These are phyloP conservation scores for Drosophila varians DNA, from an alignment of 1,140 invertebrate genomes.

Conservation along the genomic window DNA sequence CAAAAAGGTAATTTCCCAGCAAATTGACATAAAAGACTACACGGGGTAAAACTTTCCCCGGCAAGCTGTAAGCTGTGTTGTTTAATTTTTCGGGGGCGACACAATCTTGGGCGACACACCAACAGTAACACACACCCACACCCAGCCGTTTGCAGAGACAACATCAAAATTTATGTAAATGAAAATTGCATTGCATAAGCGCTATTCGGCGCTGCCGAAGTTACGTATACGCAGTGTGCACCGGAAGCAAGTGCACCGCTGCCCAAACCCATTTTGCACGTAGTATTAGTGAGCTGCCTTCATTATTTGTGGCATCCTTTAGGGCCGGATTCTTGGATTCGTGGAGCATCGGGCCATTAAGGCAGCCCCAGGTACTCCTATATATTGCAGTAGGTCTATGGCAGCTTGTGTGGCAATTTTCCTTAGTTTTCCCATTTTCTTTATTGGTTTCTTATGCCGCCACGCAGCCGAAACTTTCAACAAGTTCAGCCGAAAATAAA, in stretches of 20 bases:
- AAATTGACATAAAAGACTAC: constrained; percentile 78
- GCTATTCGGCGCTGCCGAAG: constrained; percentile 12
- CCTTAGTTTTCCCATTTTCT: constrained; percentile 67
- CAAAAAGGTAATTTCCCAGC: constrained; percentile 74
- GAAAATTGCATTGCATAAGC: constrained; percentile 80
- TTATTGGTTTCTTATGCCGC: constrained; percentile 64
- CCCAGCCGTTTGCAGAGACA: constrained; percentile 36
- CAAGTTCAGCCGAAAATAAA: constrained; percentile 30
- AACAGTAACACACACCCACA: not conserved
- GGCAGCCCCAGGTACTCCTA: constrained; percentile 33
- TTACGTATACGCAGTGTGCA: constrained; percentile 70
- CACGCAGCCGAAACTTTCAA: constrained; percentile 45
- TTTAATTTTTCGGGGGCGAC: constrained; percentile 45
- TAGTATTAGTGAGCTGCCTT: constrained; percentile 70
- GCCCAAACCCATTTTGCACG: constrained; percentile 73
- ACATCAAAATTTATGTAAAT: constrained; percentile 74
- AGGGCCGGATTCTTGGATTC: constrained; percentile 9
- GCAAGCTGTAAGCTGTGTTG: constrained; percentile 35
- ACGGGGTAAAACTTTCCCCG: constrained; percentile 52
- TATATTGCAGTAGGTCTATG: constrained; percentile 11
- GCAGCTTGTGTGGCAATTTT: constrained; percentile 41
- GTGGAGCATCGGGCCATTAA: constrained; percentile 52
- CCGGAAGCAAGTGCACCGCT: not conserved
- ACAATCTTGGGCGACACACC: not conserved
- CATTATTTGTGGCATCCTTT: constrained; percentile 70